Evolutionary conservation across 2,888 invertebrate genomes (phyloP).

Genomic region (Conops quadrifasciatus): DNA sequence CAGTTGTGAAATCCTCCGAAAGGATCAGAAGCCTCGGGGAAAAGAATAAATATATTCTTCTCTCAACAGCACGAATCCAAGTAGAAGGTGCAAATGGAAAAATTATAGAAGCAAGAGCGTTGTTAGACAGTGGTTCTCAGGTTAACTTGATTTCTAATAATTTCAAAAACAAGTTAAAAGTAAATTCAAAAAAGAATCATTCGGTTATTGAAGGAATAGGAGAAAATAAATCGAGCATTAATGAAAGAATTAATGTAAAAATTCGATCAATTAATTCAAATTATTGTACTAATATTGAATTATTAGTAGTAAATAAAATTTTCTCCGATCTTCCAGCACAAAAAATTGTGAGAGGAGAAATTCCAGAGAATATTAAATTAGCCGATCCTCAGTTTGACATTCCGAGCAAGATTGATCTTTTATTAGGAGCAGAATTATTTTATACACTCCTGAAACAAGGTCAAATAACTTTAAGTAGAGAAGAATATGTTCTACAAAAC

Average conservation of each 20-base stretch:
- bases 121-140: constrained; percentile 7
- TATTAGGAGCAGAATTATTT: too few relatives aligned
- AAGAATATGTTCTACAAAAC: not conserved
- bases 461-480: not conserved
- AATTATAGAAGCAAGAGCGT: constrained; percentile 3
- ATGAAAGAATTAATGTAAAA: constrained; percentile 10
- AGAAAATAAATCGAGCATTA: not conserved
- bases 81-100: not conserved
- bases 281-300: not conserved
- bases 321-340: not conserved
- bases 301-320: constrained; percentile 5
- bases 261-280: not conserved
- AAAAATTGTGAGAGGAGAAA: constrained; percentile 7
- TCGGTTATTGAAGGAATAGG: not conserved
- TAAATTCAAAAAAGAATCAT: not conserved
- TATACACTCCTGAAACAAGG: not conserved
- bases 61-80: not conserved
- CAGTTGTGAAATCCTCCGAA: not conserved
- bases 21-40: not conserved
- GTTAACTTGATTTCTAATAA: constrained; percentile 1
- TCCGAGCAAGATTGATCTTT: constrained; percentile 14
- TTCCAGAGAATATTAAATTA: not conserved
- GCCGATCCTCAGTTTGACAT: not conserved
- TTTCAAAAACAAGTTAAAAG: not conserved
- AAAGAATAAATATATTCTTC: not conserved